phyloP scores from a whole-genome alignment of 2,113 vertebrate genomes.

The Periophthalmus modestus region DNA sequence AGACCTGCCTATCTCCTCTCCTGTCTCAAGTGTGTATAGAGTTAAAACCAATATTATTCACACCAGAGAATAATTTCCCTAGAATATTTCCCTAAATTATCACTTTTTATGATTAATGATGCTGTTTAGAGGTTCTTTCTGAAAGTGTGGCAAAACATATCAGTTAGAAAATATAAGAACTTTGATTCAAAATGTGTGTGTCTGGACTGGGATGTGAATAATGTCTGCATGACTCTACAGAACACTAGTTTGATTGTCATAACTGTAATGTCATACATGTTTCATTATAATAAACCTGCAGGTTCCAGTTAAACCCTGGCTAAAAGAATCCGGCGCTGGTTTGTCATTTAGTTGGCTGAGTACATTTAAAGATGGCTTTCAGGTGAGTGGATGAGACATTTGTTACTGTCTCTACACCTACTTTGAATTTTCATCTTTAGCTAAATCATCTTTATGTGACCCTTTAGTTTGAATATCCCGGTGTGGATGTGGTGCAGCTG shows the following conservation, averaged over 20 bases:
- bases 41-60: too few relatives aligned
- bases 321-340: constrained; percentile 64
- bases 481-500: constrained; percentile 78
- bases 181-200: too few relatives aligned
- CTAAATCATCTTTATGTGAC: background rate
- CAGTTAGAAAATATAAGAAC: too few relatives aligned
- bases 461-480: constrained; percentile 77
- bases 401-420: background rate
- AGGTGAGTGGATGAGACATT: constrained; percentile 60
- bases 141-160: too few relatives aligned
- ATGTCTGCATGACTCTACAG: too few relatives aligned
- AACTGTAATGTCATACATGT: background rate
- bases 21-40: constrained; percentile 71
- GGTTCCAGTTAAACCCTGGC: constrained; percentile 81
- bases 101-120: too few relatives aligned
- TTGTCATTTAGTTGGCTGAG: constrained; percentile 82
- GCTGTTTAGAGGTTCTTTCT: too few relatives aligned
- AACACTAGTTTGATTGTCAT: too few relatives aligned
- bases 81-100: too few relatives aligned
- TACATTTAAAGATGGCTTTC: constrained; percentile 72
- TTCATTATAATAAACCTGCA: constrained; percentile 31
- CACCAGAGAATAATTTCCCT: too few relatives aligned
- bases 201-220: too few relatives aligned
- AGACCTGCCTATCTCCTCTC: constrained; percentile 79
- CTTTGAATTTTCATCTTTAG: background rate